A percentile compares a stretch with the other conserved stretches of the same genome.
Evolutionary conservation across 1,140 invertebrate genomes (phyloP).

Genomic region (Drosophila mojavensis): DNA sequence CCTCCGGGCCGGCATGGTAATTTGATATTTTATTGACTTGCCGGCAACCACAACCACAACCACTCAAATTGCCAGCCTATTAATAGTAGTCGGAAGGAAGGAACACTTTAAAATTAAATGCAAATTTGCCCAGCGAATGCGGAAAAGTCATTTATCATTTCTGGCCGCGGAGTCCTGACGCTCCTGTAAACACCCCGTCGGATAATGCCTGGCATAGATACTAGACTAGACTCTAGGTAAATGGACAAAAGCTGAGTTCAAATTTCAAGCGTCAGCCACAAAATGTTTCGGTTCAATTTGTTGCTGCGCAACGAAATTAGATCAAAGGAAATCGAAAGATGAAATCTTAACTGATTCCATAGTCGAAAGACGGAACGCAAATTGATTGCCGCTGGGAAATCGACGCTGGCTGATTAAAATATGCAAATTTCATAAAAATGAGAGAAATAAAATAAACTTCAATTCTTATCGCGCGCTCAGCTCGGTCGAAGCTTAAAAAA

Average conservation of each 20-base stretch:
- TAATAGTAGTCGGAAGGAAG: slow-evolving; percentile 29
- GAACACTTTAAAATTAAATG: slow-evolving; percentile 64
- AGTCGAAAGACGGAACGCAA: slow-evolving; percentile 23
- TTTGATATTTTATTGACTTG: slow-evolving; percentile 53
- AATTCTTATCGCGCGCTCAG: background rate
- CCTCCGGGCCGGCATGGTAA: slow-evolving; percentile 53
- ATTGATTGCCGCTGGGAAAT: slow-evolving; percentile 55
- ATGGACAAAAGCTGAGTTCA: slow-evolving; percentile 23
- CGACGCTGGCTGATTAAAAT: slow-evolving; percentile 40
- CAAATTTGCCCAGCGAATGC: slow-evolving; percentile 46
- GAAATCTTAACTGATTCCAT: slow-evolving; percentile 30
- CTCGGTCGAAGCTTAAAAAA: background rate
- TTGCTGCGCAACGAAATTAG: slow-evolving; percentile 10
- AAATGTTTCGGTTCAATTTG: slow-evolving; percentile 7
- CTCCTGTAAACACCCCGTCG: slow-evolving; percentile 19
- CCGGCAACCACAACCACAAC: background rate
- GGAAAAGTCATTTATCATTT: slow-evolving; percentile 57
- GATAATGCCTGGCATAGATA: slow-evolving; percentile 9
- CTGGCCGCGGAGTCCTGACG: slow-evolving; percentile 28
- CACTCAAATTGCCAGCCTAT: slow-evolving; percentile 8
- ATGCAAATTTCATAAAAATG: slow-evolving; percentile 44
- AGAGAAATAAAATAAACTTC: background rate
- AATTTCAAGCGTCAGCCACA: slow-evolving; percentile 11
- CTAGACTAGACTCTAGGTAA: slow-evolving; percentile 6
- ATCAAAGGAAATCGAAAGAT: slow-evolving; percentile 39